phyloP scores from a whole-genome alignment of 2,113 vertebrate genomes.

The Halcyon senegalensis region DNA sequence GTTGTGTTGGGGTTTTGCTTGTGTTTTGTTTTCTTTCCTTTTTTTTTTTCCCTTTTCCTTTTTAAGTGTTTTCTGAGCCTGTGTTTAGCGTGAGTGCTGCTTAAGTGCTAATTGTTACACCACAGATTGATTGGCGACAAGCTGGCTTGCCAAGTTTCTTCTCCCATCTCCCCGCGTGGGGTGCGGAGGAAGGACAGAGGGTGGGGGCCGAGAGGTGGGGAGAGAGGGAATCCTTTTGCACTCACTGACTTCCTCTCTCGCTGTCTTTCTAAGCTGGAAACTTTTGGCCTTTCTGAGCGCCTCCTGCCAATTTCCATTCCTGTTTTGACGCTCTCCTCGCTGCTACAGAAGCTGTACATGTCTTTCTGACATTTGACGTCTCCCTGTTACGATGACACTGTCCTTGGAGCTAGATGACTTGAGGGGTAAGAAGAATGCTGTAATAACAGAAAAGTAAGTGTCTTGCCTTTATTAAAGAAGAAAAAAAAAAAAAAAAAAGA shows the following conservation, averaged over 20 bases:
- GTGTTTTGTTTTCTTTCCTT: neutral
- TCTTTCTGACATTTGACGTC: neutral
- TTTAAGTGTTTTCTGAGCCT: constrained; percentile 76
- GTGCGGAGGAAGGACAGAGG: constrained; percentile 44
- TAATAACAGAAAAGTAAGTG: neutral
- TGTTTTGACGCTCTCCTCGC: neutral
- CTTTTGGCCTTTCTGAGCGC: neutral
- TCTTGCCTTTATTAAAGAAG: neutral
- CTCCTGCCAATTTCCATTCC: constrained; percentile 12
- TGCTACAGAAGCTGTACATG: neutral
- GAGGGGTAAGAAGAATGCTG: neutral
- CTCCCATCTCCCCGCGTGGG: constrained; percentile 57
- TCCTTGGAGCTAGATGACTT: neutral
- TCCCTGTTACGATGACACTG: neutral
- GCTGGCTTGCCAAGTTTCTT: constrained; percentile 80
- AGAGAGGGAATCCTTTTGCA: constrained; percentile 73
- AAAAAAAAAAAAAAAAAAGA: neutral
- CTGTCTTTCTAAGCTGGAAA: constrained; percentile 40
- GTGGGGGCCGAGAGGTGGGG: constrained; percentile 4
- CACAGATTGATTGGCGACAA: constrained; percentile 86
- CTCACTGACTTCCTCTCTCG: constrained; percentile 41
- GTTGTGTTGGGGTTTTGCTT: constrained; percentile 28
- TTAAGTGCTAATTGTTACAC: constrained; percentile 89
- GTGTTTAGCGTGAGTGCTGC: constrained; percentile 79
- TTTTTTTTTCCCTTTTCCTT: neutral